Percentiles rank a stretch among this genome's conserved stretches.
phyloP scores from a whole-genome alignment of 2,113 vertebrate genomes.

The Malurus cyaneus region DNA sequence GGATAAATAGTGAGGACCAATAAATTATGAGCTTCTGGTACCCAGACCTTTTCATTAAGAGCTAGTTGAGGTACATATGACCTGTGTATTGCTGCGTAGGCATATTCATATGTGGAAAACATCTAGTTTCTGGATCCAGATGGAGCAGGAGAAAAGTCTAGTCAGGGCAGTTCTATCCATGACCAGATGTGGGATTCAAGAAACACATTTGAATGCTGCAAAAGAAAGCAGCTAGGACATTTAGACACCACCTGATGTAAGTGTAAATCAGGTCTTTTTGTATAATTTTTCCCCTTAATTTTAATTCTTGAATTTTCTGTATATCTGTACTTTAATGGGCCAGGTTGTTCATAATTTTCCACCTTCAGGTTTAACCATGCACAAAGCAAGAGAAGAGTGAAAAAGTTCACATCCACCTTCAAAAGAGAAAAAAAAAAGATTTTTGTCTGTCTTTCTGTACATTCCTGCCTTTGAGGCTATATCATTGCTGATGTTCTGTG shows the following conservation, averaged over 20 bases:
- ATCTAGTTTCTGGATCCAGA: not conserved
- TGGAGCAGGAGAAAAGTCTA: not conserved
- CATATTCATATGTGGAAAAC: not conserved
- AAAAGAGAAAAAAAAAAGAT: constrained; percentile 16
- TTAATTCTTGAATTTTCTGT: not conserved
- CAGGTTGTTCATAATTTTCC: not conserved
- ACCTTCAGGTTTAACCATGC: not conserved
- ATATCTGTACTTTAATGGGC: not conserved
- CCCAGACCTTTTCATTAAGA: not conserved
- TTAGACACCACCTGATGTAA: not conserved
- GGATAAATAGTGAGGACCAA: not conserved
- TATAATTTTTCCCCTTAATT: not conserved
- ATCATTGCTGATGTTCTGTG: constrained; percentile 43
- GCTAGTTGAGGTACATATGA: not conserved
- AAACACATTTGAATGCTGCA: not conserved
- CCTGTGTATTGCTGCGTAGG: not conserved
- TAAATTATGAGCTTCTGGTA: not conserved
- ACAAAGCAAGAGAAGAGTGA: not conserved
- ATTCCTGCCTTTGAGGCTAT: constrained; percentile 50
- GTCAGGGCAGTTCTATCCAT: not conserved
- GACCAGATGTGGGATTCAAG: not conserved
- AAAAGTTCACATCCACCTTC: not conserved
- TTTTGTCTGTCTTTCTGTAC: constrained; percentile 33
- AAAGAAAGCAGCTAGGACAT: not conserved
- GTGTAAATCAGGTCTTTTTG: not conserved